phyloP scores from a whole-genome alignment of 2,113 vertebrate genomes.

The Bufo bufo region DNA sequence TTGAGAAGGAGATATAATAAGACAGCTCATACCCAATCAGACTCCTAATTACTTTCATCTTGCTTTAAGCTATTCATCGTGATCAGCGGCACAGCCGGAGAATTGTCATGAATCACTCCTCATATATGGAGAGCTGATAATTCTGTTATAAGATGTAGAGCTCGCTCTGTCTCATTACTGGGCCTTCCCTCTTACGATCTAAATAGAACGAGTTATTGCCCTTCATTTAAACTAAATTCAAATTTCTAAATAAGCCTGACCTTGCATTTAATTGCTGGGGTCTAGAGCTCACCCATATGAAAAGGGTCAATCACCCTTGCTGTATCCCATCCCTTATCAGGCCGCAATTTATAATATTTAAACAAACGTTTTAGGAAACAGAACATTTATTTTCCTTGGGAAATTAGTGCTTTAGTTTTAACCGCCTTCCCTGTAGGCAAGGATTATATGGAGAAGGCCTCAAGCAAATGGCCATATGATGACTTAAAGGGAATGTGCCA shows the following conservation, averaged over 20 bases:
- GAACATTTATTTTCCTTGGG: neutral
- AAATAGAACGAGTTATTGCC: neutral
- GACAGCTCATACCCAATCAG: neutral
- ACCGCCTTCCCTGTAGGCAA: neutral
- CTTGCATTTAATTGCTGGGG: neutral
- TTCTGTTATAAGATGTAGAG: constrained; percentile 35
- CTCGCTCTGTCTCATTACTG: constrained; percentile 9
- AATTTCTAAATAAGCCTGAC: constrained; percentile 12
- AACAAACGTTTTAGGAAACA: neutral
- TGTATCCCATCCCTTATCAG: neutral
- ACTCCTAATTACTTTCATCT: constrained; percentile 23
- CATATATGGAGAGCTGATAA: neutral
- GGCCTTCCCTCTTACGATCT: neutral
- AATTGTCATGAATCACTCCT: neutral
- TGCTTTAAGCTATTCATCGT: constrained; percentile 28
- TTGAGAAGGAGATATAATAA: neutral
- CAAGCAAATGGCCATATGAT: no score
- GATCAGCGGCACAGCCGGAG: neutral
- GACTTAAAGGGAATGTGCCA: no score
- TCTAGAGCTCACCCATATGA: constrained; percentile 18
- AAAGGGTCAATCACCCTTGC: neutral
- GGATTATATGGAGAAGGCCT: neutral
- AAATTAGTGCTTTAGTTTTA: neutral
- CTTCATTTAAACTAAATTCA: constrained; percentile 5
- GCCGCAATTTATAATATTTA: neutral